Base-by-base conservation (phyloP, 2,888 invertebrate genomes). In the Branchellion lobata region DNA sequence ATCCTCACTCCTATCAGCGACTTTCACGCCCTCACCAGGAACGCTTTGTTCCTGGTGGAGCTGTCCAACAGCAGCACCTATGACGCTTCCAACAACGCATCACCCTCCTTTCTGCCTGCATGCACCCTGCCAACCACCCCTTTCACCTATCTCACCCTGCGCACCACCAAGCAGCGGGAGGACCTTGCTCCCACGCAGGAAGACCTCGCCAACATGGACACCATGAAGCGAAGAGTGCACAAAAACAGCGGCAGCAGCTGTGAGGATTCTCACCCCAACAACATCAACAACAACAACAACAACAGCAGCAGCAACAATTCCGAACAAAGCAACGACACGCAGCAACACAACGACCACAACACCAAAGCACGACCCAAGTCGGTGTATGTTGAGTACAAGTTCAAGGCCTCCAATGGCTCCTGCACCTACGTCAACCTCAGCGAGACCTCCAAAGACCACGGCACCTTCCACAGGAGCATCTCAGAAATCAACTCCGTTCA, bases 41-140 rank as follows among this genome's bases (percentile, higher is more conserved):
- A 98, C 87, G 96, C 98, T 0, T 91, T 95, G 87, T 98, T 97
- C 86, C 88, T 98, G 18, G 89, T 98, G 81, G 96, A 96, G 86
- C 87, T 97, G 78, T 93, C 94, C 0, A 93, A 94, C 82, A 91
- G 93, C 0, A 69, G 5, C 24, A 57, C 3, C 24, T 18, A 57
- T 57, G 61, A 57, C 3, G n/a, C n/a, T 5, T 57, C 21, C 3
- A 57, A 18, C 5, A n/a, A 57, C 24, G 3, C 24, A 8, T 57
- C 61, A 14, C n/a, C 21, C 3, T 57, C 61, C 21, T 8, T 14
- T 40, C 40, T 14, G 14, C 61, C 61, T n/a, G 5, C 21, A 14
- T 57, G 3, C 21, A 14, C 21, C 5, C 86, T 86, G 81, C 85
- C 86, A 5, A 84, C 84, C 31, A 83, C 85, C n/a, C 86, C 85